A percentile compares a stretch with the other conserved stretches of the same genome.
Evolutionary conservation across 2,888 invertebrate genomes (phyloP).

Genomic region (Strigamia maritima): DNA sequence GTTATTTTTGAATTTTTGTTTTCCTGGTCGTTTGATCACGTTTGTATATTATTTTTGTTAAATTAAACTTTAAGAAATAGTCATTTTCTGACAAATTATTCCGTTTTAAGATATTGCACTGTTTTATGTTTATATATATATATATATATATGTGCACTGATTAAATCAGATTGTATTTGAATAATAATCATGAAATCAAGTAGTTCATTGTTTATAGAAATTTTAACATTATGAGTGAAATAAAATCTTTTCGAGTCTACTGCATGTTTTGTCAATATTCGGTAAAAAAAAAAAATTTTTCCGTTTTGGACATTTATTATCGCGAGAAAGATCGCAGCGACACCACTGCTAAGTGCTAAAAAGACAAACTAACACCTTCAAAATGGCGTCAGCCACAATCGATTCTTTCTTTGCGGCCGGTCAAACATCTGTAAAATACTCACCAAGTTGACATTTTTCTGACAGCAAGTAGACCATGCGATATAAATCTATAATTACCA

Average conservation of each 20-base stretch:
- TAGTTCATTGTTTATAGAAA: conserved; percentile 17
- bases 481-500: neutral
- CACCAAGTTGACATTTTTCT: neutral
- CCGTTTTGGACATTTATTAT: neutral
- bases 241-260: conserved; percentile 18
- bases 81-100: neutral
- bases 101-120: neutral
- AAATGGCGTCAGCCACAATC: neutral
- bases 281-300: neutral
- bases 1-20: conserved; percentile 13
- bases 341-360: neutral
- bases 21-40: conserved; percentile 14
- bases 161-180: conserved; percentile 33
- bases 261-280: neutral
- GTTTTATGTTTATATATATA: conserved; percentile 5
- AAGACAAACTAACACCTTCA: neutral
- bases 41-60: conserved; percentile 17
- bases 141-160: conserved; percentile 31
- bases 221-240: conserved; percentile 15
- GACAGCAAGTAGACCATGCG: neutral
- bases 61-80: conserved; percentile 12
- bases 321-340: neutral
- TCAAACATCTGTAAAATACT: neutral
- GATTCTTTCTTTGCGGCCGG: neutral
- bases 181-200: conserved; percentile 5